Base-by-base conservation (phyloP, 2,888 invertebrate species). In the Acronicta aceris region DNA sequence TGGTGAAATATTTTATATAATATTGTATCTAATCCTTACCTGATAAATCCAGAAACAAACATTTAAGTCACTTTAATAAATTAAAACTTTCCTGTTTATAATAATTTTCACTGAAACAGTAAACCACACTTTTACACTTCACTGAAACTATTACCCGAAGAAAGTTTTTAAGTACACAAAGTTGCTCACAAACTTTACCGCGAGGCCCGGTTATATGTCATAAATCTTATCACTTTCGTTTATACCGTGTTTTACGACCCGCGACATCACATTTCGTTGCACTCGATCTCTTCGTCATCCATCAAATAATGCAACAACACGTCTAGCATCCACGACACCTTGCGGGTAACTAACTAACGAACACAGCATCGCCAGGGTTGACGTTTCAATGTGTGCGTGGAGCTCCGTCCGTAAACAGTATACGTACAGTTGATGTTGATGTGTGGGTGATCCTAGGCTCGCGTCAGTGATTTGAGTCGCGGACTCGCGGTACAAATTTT, bases 321-420 rank as follows among this genome's bases (percentile, higher is more conserved):
- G 78, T 63, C 77, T 49, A 15, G 40, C 59, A 25, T 30, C 21
- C 38, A 55, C 74, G 71, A 73, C 69, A 83, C 80, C 82, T 83
- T 79, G 65, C 62, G 75, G 77, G 57, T 65, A 76, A 79, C 79
- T 79, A 78, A 83, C 90, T 91, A 88, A 88, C 90, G 89, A 83
- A 88, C 80, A 81, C 81, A 84, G 85, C 83, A 83, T 77, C 77
- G 83, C 90, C 91, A 82, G 91, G 92, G 91, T 87, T 81, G 82
- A 60, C 13, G 12, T 75, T 55, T 63, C 16, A 41, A 47, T 77
- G 92, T 92, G 85, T 90, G 92, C 58, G 89, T 86, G 67, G 47
- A 62, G 61, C 57, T 70, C 55, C 75, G 81, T 86, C 64, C 65
- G 65, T 78, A 74, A 68, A 74, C 67, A 45, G 36, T 69, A 71